These are phyloP conservation scores for Daboia siamensis DNA, from an alignment of 2,113 vertebrate genomes.

Conservation along the genomic window DNA sequence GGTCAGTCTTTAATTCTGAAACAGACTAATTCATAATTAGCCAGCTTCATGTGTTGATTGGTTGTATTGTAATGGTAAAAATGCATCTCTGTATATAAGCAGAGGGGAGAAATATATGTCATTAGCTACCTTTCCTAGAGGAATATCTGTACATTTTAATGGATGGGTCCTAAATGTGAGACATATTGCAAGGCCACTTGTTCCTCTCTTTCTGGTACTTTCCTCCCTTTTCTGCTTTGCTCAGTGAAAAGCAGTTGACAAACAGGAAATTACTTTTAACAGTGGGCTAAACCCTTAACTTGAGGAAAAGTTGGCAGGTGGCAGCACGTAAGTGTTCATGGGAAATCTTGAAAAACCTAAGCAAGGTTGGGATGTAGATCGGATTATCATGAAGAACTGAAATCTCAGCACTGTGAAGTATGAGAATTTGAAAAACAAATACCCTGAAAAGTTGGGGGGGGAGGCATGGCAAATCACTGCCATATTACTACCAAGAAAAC, in stretches of 20 bases:
- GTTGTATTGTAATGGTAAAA: not conserved
- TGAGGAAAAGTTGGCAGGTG: not conserved
- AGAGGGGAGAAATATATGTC: not conserved
- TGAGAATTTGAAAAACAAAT: not conserved
- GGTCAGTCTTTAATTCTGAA: not conserved
- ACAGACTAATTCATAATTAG: not conserved
- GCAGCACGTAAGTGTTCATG: not conserved
- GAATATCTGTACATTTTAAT: not conserved
- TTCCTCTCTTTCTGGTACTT: not conserved
- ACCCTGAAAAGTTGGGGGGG: not conserved
- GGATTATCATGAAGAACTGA: not conserved
- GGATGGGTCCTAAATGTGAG: not conserved
- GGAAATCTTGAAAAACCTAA: not conserved
- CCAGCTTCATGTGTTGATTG: not conserved
- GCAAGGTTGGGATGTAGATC: not conserved
- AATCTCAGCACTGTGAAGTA: not conserved
- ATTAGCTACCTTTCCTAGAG: not conserved
- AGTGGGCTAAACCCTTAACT: not conserved
- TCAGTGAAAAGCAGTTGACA: not conserved
- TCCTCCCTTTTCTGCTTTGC: not conserved
- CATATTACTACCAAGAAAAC: not conserved
- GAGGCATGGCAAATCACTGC: not conserved
- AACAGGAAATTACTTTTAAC: not conserved
- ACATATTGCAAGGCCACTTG: not conserved
- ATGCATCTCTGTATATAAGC: not conserved